A percentile compares a stretch with the other conserved stretches of the same genome.
phyloP scores from a whole-genome alignment of 2,797 vertebrate species.

The Dromococcyx pavoninus region DNA sequence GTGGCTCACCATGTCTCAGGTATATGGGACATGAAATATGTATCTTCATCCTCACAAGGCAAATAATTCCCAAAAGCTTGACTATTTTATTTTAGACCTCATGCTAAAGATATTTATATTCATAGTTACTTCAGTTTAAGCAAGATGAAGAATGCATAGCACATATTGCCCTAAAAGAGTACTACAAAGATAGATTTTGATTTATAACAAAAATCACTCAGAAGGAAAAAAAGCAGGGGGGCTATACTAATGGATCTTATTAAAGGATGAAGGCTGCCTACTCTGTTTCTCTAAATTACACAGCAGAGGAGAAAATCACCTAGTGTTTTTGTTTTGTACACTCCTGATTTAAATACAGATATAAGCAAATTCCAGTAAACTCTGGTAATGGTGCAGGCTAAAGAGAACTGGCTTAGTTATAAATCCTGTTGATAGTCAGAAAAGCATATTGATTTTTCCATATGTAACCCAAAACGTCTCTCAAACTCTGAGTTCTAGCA shows the following conservation, averaged over 20 bases:
- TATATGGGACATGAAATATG: not conserved
- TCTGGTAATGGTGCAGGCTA: fast-evolving
- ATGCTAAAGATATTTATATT: not conserved
- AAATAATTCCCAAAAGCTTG: not conserved
- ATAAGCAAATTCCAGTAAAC: not conserved
- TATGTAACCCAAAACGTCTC: not conserved
- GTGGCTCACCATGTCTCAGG: not conserved
- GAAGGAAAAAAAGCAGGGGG: not conserved
- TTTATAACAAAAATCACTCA: not conserved
- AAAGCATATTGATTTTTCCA: not conserved
- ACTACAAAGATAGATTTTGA: not conserved
- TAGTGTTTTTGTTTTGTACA: not conserved
- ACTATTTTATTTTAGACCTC: not conserved
- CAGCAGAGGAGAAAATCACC: not conserved
- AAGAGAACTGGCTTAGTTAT: not conserved
- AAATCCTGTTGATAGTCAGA: not conserved
- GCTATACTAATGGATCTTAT: not conserved
- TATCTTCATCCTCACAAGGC: not conserved
- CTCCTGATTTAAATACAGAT: not conserved
- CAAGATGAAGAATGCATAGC: not conserved
- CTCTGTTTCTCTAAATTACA: not conserved
- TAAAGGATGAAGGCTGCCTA: not conserved
- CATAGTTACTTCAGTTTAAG: not conserved
- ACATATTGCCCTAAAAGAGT: not conserved
- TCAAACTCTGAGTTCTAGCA: not conserved